Conservation (phyloP, 2,113 vertebrate genomes). For the Channa argus region DNA sequence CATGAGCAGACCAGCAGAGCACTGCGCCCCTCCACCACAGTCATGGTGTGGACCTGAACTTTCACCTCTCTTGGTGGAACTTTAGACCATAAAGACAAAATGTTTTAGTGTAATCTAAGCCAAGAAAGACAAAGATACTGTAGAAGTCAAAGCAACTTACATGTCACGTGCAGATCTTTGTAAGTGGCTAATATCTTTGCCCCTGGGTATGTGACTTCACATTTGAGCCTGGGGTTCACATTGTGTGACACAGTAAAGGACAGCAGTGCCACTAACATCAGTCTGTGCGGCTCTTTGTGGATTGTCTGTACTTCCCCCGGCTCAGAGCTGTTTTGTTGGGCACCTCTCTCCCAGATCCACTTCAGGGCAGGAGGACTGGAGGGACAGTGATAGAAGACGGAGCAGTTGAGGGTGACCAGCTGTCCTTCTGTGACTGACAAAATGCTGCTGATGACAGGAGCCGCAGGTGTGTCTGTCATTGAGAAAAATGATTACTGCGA, state of each 20-base stretch:
- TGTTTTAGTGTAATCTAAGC: not conserved
- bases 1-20: conserved; percentile 80
- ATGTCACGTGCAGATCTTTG: conserved; percentile 77
- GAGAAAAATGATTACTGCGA: not conserved
- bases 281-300: conserved; percentile 31
- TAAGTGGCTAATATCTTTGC: conserved; percentile 6
- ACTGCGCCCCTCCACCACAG: conserved; percentile 76
- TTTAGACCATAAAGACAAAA: conserved; percentile 30
- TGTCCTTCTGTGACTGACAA: conserved; percentile 75
- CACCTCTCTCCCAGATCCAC: conserved; percentile 76
- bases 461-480: conserved; percentile 69
- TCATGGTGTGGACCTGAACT: conserved; percentile 71
- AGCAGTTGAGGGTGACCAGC: conserved; percentile 80
- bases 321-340: conserved; percentile 38
- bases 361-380: conserved; percentile 68
- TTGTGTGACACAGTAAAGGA: conserved; percentile 73
- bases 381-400: conserved; percentile 75
- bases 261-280: conserved; percentile 65
- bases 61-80: conserved; percentile 81
- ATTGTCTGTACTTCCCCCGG: conserved; percentile 29
- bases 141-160: conserved; percentile 61
- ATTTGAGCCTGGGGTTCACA: conserved; percentile 76
- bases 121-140: not conserved
- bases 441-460: conserved; percentile 72
- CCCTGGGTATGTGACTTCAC: conserved; percentile 72